Evolutionary conservation across 2,888 invertebrate species (phyloP).

Genomic region (Chironomus riparius): DNA sequence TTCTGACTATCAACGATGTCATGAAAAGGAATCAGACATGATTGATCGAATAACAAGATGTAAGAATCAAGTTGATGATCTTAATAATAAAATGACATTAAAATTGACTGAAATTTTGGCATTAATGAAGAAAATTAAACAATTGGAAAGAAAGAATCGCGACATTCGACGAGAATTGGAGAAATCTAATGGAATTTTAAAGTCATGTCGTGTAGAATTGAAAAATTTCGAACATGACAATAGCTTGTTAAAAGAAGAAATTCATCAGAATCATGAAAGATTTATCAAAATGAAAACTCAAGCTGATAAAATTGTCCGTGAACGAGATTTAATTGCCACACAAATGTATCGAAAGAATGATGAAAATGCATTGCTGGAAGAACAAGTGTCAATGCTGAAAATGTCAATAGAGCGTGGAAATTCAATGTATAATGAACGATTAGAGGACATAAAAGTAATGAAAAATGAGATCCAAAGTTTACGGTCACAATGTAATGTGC

Average conservation of each 20-base stretch:
- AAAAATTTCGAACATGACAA: background rate
- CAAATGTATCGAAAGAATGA: slow-evolving; percentile 2
- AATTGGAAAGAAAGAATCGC: background rate
- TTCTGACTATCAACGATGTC: background rate
- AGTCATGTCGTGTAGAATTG: background rate
- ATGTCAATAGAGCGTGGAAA: background rate
- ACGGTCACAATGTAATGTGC: slow-evolving; percentile 44
- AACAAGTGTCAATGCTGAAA: background rate
- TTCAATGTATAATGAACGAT: slow-evolving; percentile 41
- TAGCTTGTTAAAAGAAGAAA: background rate
- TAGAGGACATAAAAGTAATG: slow-evolving; percentile 56
- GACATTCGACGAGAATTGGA: background rate
- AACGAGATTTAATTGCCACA: background rate
- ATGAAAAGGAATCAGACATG: background rate
- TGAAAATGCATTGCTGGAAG: background rate
- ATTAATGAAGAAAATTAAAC: background rate
- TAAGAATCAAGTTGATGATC: slow-evolving; percentile 1
- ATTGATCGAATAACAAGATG: background rate
- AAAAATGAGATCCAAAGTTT: slow-evolving; percentile 56
- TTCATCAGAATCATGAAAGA: background rate
- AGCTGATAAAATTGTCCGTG: background rate
- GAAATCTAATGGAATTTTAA: background rate
- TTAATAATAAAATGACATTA: background rate
- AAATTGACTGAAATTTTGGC: background rate
- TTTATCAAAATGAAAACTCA: background rate